Evolutionary conservation across 2,113 vertebrate species (phyloP).

Genomic region (Probosciger aterrimus): DNA sequence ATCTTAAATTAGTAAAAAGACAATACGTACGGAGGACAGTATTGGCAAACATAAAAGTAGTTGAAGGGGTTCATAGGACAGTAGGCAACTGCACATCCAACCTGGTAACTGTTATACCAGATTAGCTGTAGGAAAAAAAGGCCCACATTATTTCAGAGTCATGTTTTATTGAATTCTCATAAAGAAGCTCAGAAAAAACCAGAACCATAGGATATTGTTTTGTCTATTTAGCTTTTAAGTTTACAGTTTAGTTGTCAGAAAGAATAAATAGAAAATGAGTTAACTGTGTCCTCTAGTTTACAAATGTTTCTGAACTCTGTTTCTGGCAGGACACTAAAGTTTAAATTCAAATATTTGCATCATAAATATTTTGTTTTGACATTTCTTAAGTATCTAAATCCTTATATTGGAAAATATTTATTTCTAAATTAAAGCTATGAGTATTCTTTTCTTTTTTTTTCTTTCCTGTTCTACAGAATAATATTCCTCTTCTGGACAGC

Average conservation of each 20-base stretch:
- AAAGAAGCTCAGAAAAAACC: neutral
- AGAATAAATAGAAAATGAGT: neutral
- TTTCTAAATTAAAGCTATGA: neutral
- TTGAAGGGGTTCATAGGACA: neutral
- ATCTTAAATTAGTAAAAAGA: neutral
- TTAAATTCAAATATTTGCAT: neutral
- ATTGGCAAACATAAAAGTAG: slow-evolving; percentile 75
- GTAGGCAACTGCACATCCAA: slow-evolving; percentile 48
- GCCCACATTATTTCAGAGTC: neutral
- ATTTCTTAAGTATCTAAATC: neutral
- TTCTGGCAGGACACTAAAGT: neutral
- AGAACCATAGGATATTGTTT: neutral
- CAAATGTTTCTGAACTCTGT: neutral
- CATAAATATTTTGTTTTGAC: neutral
- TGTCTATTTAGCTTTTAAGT: neutral
- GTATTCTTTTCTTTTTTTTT: neutral
- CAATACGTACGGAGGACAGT: slow-evolving; percentile 69
- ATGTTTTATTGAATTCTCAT: neutral
- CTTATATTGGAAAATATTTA: neutral
- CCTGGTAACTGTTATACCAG: slow-evolving; percentile 38
- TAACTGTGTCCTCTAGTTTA: neutral
- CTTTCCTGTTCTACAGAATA: neutral
- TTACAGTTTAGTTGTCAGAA: neutral
- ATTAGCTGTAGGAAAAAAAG: neutral
- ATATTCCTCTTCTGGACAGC: neutral